Evolutionary conservation across 2,888 invertebrate species (phyloP).

Genomic region (Nudaria mundana): DNA sequence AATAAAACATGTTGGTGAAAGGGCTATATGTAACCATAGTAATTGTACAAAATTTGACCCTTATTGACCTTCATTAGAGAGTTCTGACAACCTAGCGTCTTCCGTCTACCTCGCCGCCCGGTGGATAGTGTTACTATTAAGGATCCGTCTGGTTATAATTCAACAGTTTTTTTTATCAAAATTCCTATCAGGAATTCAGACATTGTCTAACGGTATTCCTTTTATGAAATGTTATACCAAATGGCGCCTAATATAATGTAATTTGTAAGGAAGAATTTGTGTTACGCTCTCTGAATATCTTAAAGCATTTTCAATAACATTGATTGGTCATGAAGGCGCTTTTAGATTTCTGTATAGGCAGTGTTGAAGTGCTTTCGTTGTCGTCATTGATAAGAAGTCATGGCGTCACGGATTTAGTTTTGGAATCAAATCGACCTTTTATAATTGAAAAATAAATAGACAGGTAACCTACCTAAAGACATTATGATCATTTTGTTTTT

Average conservation of each 20-base stretch:
- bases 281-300: conserved; percentile 34
- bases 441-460: no score
- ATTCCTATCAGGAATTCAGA: neutral
- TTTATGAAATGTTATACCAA: neutral
- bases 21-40: no score
- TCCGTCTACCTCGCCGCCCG: no score
- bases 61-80: no score
- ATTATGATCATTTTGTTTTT: no score
- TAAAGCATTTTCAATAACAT: conserved; percentile 36
- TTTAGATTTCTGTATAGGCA: conserved; percentile 35
- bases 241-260: neutral
- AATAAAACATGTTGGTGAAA: no score
- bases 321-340: conserved; percentile 52
- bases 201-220: neutral
- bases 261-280: conserved; percentile 16
- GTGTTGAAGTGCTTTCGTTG: conserved; percentile 19
- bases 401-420: neutral
- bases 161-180: neutral
- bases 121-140: no score
- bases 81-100: no score
- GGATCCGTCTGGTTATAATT: no score
- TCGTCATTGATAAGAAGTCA: conserved; percentile 18
- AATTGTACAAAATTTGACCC: no score
- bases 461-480: no score
- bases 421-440: no score